Conservation (phyloP, 1,140 invertebrate genomes). For the Trinorchestia longiramus region DNA sequence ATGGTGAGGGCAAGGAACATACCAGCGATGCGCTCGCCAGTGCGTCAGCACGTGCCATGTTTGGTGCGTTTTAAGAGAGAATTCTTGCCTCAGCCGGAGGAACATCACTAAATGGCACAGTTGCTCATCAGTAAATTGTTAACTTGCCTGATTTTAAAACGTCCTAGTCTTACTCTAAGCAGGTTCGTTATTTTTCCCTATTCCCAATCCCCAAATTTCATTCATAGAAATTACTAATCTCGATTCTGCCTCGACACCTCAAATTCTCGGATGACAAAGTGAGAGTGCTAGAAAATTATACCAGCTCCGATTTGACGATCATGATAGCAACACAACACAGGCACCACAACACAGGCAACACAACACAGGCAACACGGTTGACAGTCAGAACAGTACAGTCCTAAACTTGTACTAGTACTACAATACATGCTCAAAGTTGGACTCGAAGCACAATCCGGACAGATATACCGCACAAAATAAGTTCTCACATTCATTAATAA, state of each 20-base stretch:
- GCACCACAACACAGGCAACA: too few relatives aligned
- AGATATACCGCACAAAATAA: too few relatives aligned
- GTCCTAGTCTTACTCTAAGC: not conserved
- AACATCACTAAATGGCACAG: not conserved
- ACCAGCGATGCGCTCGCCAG: not conserved
- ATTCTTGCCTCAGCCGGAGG: not conserved
- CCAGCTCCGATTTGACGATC: not conserved
- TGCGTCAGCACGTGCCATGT: not conserved
- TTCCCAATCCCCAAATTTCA: not conserved
- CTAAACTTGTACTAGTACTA: too few relatives aligned
- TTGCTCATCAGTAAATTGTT: not conserved
- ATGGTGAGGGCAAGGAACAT: not conserved
- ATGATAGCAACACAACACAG: not conserved
- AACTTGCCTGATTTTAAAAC: not conserved
- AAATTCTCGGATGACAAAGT: not conserved
- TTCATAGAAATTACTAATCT: not conserved
- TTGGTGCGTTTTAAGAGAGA: not conserved
- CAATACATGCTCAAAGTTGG: too few relatives aligned
- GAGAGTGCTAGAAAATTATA: not conserved
- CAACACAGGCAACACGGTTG: too few relatives aligned
- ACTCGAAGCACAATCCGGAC: too few relatives aligned
- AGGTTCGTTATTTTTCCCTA: not conserved
- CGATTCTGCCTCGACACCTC: not conserved
- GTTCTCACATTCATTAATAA: too few relatives aligned
- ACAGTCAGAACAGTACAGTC: too few relatives aligned